Evolutionary conservation across 2,797 vertebrate genomes (phyloP).

Genomic region (Falco concolor): DNA sequence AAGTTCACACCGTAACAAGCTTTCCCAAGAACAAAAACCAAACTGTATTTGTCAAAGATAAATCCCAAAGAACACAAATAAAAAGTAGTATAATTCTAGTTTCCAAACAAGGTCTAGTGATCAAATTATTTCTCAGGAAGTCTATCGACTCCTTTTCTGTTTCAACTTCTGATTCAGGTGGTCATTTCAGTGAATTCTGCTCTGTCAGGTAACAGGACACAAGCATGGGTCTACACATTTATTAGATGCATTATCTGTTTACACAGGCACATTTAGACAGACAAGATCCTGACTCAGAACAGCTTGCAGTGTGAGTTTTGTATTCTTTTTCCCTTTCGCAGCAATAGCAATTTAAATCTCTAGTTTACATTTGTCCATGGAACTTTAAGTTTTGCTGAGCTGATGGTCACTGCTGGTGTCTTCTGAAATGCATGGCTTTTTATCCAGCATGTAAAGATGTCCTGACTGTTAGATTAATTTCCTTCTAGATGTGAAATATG

Average conservation of each 20-base stretch:
- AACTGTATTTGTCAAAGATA: not conserved
- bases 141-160: not conserved
- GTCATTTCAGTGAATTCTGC: not conserved
- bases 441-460: not conserved
- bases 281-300: not conserved
- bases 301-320: not conserved
- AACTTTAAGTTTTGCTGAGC: not conserved
- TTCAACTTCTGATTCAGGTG: not conserved
- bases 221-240: not conserved
- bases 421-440: not conserved
- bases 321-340: not conserved
- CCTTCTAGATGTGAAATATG: not conserved
- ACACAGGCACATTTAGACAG: not conserved
- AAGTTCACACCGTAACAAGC: not conserved
- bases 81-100: not conserved
- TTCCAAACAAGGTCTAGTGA: not conserved
- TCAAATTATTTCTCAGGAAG: not conserved
- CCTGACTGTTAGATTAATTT: not conserved
- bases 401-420: not conserved
- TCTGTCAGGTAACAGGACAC: not conserved
- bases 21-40: not conserved
- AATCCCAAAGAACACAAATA: not conserved
- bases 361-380: not conserved
- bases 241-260: not conserved
- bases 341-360: not conserved